These are phyloP conservation scores for Ammospiza maritima DNA, from an alignment of 2,797 vertebrate genomes.

Conservation along the genomic window DNA sequence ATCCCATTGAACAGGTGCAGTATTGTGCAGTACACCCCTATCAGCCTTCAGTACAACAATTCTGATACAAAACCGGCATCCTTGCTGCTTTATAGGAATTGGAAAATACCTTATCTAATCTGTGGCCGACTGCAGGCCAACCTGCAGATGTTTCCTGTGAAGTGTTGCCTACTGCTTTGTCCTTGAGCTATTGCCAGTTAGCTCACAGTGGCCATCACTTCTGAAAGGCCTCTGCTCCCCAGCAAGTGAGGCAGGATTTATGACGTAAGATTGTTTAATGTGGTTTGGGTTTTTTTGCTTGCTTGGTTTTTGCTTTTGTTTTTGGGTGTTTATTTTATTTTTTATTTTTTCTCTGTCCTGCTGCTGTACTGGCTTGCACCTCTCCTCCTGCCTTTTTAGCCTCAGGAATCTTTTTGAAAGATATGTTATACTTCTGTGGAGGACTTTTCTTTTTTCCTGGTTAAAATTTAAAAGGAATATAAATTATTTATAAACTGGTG, in stretches of 20 bases:
- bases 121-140: background rate
- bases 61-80: background rate
- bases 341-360: background rate
- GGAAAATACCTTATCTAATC: background rate
- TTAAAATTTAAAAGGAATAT: conserved; percentile 41
- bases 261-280: background rate
- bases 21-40: fast-evolving
- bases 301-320: background rate
- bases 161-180: background rate
- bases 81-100: background rate
- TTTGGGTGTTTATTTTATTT: background rate
- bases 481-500: conserved; percentile 51
- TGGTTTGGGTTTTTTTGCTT: background rate
- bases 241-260: background rate
- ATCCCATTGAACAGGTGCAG: background rate
- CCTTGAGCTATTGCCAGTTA: background rate
- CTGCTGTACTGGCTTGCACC: background rate
- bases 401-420: conserved; percentile 9
- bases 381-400: conserved; percentile 1
- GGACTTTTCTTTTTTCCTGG: background rate
- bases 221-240: background rate
- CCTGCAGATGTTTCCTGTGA: background rate
- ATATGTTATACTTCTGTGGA: background rate
- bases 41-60: background rate
- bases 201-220: background rate